Conservation (phyloP, 2,797 vertebrate genomes). For the Lepilemur septentrionalis region DNA sequence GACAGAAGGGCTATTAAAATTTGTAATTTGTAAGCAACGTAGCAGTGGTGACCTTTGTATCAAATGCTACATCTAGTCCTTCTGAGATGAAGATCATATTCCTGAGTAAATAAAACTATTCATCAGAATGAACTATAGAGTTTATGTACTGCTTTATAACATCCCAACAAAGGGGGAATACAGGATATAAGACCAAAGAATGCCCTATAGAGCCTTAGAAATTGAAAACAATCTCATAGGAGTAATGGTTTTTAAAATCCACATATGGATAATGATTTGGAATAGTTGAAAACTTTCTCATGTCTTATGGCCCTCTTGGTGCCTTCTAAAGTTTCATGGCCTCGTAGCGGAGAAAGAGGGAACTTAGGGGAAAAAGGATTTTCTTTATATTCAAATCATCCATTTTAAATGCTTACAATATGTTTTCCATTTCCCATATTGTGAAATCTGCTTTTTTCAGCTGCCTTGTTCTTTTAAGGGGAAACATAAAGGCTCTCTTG, state of each 20-base stretch:
- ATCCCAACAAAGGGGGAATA: conserved; percentile 23
- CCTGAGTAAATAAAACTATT: conserved; percentile 47
- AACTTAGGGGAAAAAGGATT: conserved; percentile 44
- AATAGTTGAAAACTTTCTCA: conserved; percentile 53
- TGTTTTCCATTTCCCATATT: conserved; percentile 50
- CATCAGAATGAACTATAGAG: conserved; percentile 19
- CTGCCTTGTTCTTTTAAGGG: conserved; percentile 25
- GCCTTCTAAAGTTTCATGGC: conserved; percentile 58
- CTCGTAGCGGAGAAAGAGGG: conserved; percentile 37
- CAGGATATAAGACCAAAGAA: conserved; percentile 20
- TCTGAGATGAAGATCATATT: conserved; percentile 54
- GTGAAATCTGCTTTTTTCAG: not conserved
- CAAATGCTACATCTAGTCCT: conserved; percentile 46
- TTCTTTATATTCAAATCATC: conserved; percentile 54
- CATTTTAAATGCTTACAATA: conserved; percentile 53
- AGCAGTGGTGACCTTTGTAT: conserved; percentile 54
- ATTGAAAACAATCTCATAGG: conserved; percentile 57
- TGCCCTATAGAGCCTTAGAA: conserved; percentile 43
- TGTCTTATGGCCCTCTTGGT: conserved; percentile 47
- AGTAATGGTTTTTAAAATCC: conserved; percentile 57
- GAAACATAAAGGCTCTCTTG: conserved; percentile 30
- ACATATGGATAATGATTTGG: conserved; percentile 70
- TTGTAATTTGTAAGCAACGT: not conserved
- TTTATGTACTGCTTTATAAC: conserved; percentile 31
- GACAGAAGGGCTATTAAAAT: conserved; percentile 46